Percentiles rank a stretch among this genome's conserved stretches.
These are phyloP conservation scores for Redunca redunca DNA, from an alignment of 2,113 vertebrate genomes.

Conservation along the genomic window DNA sequence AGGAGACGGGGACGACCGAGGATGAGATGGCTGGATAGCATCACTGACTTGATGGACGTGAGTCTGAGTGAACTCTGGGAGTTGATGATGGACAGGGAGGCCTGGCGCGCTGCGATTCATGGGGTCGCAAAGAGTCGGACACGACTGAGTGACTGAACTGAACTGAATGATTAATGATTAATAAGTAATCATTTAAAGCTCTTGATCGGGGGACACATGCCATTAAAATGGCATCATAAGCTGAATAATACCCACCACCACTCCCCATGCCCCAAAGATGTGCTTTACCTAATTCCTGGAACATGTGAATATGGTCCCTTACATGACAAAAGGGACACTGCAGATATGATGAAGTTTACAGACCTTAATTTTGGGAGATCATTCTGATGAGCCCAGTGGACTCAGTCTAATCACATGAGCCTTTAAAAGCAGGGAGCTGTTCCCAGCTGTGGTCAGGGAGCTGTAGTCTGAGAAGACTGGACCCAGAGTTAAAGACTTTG, in stretches of 20 bases:
- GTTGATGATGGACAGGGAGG: no score
- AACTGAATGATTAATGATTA: not conserved
- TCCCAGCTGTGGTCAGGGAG: not conserved
- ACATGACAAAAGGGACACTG: not conserved
- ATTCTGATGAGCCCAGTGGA: not conserved
- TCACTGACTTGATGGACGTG: fast-evolving
- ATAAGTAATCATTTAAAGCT: not conserved
- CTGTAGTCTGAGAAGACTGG: not conserved
- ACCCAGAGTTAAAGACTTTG: not conserved
- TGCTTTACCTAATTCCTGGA: not conserved
- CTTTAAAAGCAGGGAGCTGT: not conserved
- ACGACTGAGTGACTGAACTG: no score
- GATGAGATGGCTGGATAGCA: no score
- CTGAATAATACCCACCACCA: not conserved
- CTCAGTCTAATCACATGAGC: not conserved
- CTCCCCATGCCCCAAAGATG: not conserved
- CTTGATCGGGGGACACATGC: not conserved
- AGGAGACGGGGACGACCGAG: no score
- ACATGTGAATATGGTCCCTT: not conserved
- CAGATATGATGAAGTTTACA: not conserved
- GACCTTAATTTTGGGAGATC: not conserved
- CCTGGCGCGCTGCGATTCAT: no score
- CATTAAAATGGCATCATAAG: not conserved
- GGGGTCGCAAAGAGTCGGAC: no score
- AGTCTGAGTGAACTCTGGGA: no score